Conservation (phyloP, 2,113 vertebrate species). For the Cromileptes altivelis region DNA sequence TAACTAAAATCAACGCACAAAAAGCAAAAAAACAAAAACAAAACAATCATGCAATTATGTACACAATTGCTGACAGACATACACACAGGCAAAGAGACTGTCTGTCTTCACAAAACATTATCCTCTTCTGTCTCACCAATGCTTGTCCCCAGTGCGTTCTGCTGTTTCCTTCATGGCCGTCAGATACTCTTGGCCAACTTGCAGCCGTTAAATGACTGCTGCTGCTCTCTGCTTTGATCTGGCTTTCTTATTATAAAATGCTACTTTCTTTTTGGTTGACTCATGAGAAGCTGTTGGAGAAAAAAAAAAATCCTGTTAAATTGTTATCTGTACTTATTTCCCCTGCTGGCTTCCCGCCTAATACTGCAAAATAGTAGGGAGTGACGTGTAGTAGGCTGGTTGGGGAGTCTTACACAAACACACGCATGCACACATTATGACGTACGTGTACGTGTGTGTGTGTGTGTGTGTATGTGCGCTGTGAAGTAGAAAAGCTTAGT, state of each 20-base stretch:
- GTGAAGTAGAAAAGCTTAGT: background rate
- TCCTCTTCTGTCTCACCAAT: conserved; percentile 4
- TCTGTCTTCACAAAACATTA: background rate
- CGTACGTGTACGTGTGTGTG: background rate
- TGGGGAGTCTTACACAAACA: background rate
- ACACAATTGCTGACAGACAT: background rate
- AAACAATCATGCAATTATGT: background rate
- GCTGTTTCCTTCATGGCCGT: background rate
- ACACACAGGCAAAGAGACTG: background rate
- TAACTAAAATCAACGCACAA: background rate
- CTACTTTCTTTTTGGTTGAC: conserved; percentile 37
- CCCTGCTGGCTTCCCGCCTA: conserved; percentile 36
- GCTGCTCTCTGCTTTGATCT: conserved; percentile 30
- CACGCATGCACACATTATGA: background rate
- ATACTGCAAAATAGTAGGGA: conserved; percentile 12
- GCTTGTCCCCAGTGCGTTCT: background rate
- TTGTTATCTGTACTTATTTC: conserved; percentile 60
- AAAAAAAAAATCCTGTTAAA: conserved; percentile 52
- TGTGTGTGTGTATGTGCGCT: too few species aligned
- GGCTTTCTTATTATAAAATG: conserved; percentile 35
- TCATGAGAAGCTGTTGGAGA: conserved; percentile 32
- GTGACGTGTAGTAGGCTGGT: conserved; percentile 6
- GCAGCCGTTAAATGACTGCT: conserved; percentile 10
- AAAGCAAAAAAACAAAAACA: background rate
- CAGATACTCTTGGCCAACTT: background rate